A percentile compares a stretch with the other conserved stretches of the same genome.
Evolutionary conservation across 2,113 vertebrate species (phyloP).

Genomic region (Ariopsis seemanni): DNA sequence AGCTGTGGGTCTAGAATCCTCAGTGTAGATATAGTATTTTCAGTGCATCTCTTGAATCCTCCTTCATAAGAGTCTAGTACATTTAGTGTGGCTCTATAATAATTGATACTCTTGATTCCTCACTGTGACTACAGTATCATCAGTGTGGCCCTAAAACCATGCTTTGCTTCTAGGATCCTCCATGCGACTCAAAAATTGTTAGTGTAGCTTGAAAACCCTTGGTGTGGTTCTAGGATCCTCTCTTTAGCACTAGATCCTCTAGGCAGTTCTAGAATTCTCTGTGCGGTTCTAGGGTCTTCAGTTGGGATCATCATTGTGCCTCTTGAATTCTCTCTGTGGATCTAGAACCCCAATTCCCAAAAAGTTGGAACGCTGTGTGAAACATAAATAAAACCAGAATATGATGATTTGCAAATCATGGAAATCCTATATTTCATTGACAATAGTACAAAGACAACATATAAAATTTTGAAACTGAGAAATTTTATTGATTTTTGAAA

Average conservation of each 20-base stretch:
- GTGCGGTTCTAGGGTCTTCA: background rate
- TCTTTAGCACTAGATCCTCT: background rate
- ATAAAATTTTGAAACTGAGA: no score
- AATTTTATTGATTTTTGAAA: no score
- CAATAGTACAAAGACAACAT: no score
- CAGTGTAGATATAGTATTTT: background rate
- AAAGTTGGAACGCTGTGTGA: no score
- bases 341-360: background rate
- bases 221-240: background rate
- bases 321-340: background rate
- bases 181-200: background rate
- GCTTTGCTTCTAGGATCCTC: background rate
- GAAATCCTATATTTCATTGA: no score
- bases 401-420: no score
- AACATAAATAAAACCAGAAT: no score
- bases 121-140: background rate
- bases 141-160: background rate
- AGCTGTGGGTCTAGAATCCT: no score
- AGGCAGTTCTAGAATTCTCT: background rate
- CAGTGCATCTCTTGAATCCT: background rate
- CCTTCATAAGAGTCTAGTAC: background rate
- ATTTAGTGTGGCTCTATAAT: background rate
- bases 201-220: background rate
- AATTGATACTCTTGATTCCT: background rate
- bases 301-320: background rate